phyloP scores from a whole-genome alignment of 2,797 vertebrate species.

The Astyanax mexicanus region DNA sequence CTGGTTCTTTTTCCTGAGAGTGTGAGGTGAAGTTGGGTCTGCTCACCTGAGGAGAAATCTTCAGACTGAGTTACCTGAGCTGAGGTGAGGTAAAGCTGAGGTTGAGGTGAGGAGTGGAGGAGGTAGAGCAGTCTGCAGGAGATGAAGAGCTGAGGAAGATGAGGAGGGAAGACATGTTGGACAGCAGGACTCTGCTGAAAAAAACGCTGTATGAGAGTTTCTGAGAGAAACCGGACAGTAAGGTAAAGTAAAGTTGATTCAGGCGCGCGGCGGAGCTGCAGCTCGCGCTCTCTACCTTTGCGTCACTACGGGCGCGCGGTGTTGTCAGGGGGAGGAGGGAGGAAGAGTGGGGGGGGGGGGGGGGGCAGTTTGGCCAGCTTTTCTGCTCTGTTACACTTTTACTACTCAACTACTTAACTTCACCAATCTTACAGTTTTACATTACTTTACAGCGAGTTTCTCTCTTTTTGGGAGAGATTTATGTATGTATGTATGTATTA shows the following conservation, averaged over 20 bases:
- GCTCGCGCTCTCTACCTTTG: not conserved
- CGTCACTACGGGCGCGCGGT: conserved; percentile 4
- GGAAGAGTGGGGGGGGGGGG: not conserved
- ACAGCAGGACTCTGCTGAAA: no score
- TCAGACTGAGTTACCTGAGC: not conserved
- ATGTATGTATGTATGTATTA: no score
- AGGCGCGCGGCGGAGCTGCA: not conserved
- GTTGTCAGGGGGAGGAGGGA: not conserved
- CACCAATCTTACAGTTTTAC: no score
- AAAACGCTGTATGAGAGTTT: not conserved
- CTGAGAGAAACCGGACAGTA: not conserved
- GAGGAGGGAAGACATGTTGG: not conserved
- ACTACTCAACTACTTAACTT: no score
- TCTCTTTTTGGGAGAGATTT: no score
- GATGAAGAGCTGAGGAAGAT: not conserved
- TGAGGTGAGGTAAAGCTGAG: no score
- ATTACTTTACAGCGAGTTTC: no score
- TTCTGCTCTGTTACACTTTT: not conserved
- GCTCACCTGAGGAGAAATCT: not conserved
- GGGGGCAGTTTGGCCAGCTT: not conserved
- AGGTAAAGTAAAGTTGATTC: not conserved
- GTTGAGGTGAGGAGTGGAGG: not conserved
- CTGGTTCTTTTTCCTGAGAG: no score
- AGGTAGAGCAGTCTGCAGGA: not conserved
- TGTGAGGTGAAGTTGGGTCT: not conserved